Evolutionary conservation across 2,113 vertebrate genomes (phyloP).

Genomic region (Petrocephalus zakoni): DNA sequence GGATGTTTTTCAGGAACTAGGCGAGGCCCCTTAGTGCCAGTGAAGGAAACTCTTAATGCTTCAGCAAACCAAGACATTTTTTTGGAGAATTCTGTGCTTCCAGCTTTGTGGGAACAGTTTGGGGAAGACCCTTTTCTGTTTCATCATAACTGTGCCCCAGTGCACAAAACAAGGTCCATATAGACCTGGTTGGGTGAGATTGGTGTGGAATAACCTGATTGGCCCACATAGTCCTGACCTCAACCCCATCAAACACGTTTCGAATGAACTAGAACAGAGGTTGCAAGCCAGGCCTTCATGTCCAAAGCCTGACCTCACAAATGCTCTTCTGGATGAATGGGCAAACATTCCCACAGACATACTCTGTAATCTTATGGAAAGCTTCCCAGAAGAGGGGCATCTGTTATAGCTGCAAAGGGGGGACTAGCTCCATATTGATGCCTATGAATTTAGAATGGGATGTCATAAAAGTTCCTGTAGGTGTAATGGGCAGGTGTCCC

Average conservation of each 20-base stretch:
- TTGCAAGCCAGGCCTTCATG: not conserved
- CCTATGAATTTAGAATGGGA: not conserved
- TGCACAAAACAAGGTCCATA: not conserved
- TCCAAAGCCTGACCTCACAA: not conserved
- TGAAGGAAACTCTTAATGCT: not conserved
- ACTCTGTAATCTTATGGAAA: not conserved
- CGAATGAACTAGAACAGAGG: not conserved
- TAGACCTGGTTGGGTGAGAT: not conserved
- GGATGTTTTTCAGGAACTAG: not conserved
- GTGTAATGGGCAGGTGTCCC: not conserved
- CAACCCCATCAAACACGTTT: not conserved
- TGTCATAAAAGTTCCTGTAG: not conserved
- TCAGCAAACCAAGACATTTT: not conserved
- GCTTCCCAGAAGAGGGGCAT: not conserved
- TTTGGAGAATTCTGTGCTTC: not conserved
- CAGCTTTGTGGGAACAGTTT: not conserved
- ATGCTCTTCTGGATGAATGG: no score
- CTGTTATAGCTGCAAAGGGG: not conserved
- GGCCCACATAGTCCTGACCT: not conserved
- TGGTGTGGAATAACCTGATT: not conserved
- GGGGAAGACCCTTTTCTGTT: not conserved
- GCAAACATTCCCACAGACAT: not conserved
- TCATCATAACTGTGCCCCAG: not conserved
- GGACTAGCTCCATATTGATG: not conserved
- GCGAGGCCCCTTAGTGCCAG: not conserved